Base-by-base conservation (phyloP, 1,140 invertebrate genomes). In the Leptinotarsa defecta region DNA sequence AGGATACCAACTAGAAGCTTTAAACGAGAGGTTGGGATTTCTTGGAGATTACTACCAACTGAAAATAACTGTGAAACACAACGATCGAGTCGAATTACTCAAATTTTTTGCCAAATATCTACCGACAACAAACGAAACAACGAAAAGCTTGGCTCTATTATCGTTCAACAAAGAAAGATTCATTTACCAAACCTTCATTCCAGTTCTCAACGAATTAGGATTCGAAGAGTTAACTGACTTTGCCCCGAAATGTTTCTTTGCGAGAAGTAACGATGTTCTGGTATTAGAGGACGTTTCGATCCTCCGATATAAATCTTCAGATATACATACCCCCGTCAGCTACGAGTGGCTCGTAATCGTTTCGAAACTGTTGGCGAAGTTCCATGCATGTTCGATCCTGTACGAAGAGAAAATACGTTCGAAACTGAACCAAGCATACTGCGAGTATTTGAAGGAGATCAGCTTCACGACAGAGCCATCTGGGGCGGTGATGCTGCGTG, bases 361-460 rank as follows among this genome's bases (percentile, higher is more conserved):
- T 17, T 63, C 78, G 3, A 48, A 61, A 20, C 57, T 75, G 48
- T 27, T 82, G 8, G 79, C 78, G 3, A 81, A 80, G 70, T 70
- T 83, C 11, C 79, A 82, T 34, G 77, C 79, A 13, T 74, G 74
- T 49, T 74, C 68, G 19, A 68, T 81, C 17, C 76, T 82, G 48
- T 61, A 77, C 3, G 82, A 83, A 74, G 78, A 83, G 62, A 69
- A 71, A 22, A 68, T 84, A 15, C 78, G 80, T 3, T 72, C 74
- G 8, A 24, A 19, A n/a, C 20, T 79, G 20, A n/a, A 63, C 43
- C 76, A 78, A 17, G 15, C 64, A 6, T 79, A 76, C 79, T 49
- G 71, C 82, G 22, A 81, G 82, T 43, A 82, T 87, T 27, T 84
- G 83, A 20, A 76, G 68, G 77, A 78, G 22, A 52, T 49, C 17